These are phyloP conservation scores for Myotis planiceps DNA, from an alignment of 2,797 vertebrate genomes.

Conservation along the genomic window DNA sequence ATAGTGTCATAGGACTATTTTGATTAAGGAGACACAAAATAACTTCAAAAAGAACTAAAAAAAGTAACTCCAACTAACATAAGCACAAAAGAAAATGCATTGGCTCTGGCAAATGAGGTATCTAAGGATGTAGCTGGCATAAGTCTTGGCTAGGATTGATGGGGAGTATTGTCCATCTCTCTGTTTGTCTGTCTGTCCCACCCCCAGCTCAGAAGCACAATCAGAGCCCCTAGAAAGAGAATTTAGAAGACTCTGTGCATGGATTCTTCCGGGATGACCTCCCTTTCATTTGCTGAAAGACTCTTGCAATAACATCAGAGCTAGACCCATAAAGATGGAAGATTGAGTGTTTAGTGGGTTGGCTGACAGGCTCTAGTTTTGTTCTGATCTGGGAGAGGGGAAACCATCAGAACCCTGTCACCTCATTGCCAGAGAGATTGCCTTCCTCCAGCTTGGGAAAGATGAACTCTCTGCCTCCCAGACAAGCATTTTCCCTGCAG, in stretches of 20 bases:
- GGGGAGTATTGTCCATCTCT: not conserved
- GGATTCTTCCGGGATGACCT: not conserved
- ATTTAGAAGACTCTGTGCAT: not conserved
- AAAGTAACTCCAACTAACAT: not conserved
- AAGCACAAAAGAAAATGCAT: not conserved
- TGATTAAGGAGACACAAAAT: slow-evolving; percentile 38
- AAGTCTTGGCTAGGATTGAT: not conserved
- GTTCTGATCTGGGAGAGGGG: slow-evolving; percentile 36
- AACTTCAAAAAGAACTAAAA: not conserved
- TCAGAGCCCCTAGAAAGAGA: not conserved
- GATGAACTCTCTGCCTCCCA: slow-evolving; percentile 5
- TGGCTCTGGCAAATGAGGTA: not conserved
- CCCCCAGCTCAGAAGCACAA: not conserved
- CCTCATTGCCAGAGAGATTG: slow-evolving; percentile 43
- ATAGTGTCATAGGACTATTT: not conserved
- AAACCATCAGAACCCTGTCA: slow-evolving; percentile 20
- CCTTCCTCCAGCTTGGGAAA: slow-evolving; percentile 27
- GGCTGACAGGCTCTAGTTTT: slow-evolving; percentile 31
- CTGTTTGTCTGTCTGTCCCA: not conserved
- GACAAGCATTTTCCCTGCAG: not conserved
- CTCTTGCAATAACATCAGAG: not conserved
- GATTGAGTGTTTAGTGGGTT: not conserved
- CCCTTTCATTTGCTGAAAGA: not conserved
- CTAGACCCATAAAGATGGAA: slow-evolving; percentile 7
- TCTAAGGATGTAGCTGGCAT: not conserved